Conservation (phyloP, 2,113 vertebrate genomes). For the Gymnorhina tibicen region DNA sequence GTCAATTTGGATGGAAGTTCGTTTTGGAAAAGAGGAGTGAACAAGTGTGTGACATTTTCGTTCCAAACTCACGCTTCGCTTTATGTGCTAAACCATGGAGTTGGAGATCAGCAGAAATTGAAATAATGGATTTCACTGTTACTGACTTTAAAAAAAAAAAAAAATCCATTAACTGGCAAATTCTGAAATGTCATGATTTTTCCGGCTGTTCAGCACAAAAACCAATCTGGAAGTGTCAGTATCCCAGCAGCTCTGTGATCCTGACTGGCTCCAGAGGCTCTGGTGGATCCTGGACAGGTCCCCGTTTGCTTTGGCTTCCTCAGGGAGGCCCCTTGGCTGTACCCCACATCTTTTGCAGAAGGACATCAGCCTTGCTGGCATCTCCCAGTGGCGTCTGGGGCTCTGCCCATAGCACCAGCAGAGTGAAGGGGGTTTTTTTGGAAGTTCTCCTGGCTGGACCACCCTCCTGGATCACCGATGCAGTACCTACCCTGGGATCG, state of each 20-base stretch:
- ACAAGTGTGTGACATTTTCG: not conserved
- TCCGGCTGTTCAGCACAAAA: not conserved
- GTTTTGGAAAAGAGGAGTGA: not conserved
- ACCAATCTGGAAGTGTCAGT: not conserved
- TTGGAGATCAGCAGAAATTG: not conserved
- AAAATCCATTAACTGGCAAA: not conserved
- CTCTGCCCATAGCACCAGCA: not conserved
- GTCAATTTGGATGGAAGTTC: not conserved
- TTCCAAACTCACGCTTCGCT: not conserved
- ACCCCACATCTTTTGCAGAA: not conserved
- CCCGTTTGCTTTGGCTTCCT: not conserved
- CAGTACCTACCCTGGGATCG: accelerated
- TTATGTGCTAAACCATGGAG: not conserved
- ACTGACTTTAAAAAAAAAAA: not conserved
- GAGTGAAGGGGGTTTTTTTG: accelerated
- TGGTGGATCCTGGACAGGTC: accelerated
- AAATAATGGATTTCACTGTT: slow-evolving; percentile 5
- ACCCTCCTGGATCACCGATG: accelerated
- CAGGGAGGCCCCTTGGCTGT: not conserved
- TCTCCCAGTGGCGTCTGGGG: not conserved
- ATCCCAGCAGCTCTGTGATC: not conserved
- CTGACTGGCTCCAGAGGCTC: not conserved
- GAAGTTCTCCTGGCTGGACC: not conserved
- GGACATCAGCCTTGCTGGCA: not conserved
- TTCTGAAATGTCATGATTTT: slow-evolving; percentile 21